Evolutionary conservation across 2,797 vertebrate species (phyloP).

Genomic region (Rhabdophis nuchalis): DNA sequence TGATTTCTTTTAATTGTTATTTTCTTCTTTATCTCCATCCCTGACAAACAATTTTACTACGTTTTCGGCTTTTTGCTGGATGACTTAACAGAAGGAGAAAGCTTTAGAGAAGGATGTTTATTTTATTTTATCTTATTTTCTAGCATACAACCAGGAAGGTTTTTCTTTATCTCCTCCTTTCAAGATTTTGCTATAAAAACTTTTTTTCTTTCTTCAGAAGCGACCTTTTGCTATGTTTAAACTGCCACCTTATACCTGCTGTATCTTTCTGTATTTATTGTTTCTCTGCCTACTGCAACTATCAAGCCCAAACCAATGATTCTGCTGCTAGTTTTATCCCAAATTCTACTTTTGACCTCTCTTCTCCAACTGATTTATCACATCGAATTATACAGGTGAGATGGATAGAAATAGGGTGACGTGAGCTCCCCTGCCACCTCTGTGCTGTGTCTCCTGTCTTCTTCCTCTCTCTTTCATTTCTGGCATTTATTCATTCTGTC

Average conservation of each 20-base stretch:
- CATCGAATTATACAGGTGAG: constrained; percentile 76
- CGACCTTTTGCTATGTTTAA: constrained; percentile 53
- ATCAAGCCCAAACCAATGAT: constrained; percentile 65
- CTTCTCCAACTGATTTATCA: constrained; percentile 80
- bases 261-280: constrained; percentile 60
- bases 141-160: constrained; percentile 32
- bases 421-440: constrained; percentile 34
- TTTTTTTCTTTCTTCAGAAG: constrained; percentile 48
- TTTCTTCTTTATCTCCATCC: not conserved
- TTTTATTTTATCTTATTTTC: not conserved
- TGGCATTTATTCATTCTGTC: constrained; percentile 61
- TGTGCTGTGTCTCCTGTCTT: constrained; percentile 50
- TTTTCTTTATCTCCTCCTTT: constrained; percentile 21
- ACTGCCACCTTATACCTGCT: constrained; percentile 58
- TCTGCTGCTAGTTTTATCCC: constrained; percentile 69
- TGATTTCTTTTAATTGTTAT: not conserved
- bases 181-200: constrained; percentile 48
- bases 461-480: constrained; percentile 30
- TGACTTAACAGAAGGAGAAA: not conserved
- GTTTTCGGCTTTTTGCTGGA: not conserved
- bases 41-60: not conserved
- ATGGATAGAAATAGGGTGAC: constrained; percentile 70
- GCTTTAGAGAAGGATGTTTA: not conserved
- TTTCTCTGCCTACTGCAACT: constrained; percentile 61
- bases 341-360: constrained; percentile 77